Conservation (phyloP, 1,140 invertebrate genomes). For the Drosophila takahashii region DNA sequence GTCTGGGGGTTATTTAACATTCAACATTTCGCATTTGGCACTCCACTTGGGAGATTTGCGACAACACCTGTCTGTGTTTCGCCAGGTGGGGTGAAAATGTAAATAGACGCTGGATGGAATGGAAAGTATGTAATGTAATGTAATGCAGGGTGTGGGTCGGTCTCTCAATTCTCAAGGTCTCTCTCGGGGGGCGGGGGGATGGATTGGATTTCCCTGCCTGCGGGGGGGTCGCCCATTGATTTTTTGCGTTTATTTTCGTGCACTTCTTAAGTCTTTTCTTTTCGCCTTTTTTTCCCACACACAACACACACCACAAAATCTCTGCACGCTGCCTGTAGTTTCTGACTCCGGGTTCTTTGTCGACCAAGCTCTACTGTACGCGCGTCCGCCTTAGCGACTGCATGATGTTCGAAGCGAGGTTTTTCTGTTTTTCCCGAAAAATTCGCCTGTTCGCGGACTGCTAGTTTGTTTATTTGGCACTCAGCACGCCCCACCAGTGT, state of each 20-base stretch:
- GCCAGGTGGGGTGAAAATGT: conserved; percentile 69
- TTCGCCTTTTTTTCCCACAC: conserved; percentile 15
- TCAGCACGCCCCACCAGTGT: too few relatives aligned
- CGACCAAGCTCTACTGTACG: conserved; percentile 14
- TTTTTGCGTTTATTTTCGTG: conserved; percentile 67
- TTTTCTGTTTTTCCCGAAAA: conserved; percentile 11
- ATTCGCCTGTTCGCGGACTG: conserved; percentile 19
- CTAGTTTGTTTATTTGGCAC: conserved; percentile 43
- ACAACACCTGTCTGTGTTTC: conserved; percentile 67
- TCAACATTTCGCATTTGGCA: conserved; percentile 13
- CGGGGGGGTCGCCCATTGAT: conserved; percentile 56
- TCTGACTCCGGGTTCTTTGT: conserved; percentile 7
- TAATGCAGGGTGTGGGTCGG: neutral
- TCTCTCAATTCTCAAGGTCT: conserved; percentile 13
- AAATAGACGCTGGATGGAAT: conserved; percentile 34
- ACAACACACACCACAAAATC: conserved; percentile 42
- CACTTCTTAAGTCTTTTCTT: conserved; percentile 28
- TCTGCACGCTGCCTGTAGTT: conserved; percentile 12
- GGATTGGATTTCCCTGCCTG: neutral
- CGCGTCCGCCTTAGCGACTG: conserved; percentile 23
- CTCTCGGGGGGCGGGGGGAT: neutral
- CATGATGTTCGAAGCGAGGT: conserved; percentile 10
- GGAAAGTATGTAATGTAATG: conserved; percentile 12
- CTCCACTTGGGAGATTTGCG: conserved; percentile 7
- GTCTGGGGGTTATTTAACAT: conserved; percentile 17